Evolutionary conservation across 2,797 vertebrate species (phyloP).

Genomic region (Parauchenoglanis punctatus): DNA sequence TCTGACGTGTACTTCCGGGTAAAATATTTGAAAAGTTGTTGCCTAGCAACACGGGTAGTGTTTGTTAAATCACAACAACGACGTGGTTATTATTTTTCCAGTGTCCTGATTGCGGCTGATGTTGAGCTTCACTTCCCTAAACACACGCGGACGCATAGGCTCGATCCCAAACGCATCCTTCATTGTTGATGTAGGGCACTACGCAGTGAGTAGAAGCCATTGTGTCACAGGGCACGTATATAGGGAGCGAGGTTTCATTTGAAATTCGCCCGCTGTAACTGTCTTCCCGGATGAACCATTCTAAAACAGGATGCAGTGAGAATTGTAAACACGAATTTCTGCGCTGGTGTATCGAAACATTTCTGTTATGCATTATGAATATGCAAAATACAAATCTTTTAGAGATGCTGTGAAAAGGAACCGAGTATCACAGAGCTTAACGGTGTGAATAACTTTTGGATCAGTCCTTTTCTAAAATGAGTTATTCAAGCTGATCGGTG

Average conservation of each 20-base stretch:
- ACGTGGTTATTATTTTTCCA: background rate
- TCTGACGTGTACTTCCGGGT: background rate
- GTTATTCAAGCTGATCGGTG: background rate
- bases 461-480: background rate
- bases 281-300: background rate
- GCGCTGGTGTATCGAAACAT: background rate
- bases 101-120: background rate
- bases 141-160: constrained; percentile 31
- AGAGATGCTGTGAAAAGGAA: background rate
- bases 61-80: background rate
- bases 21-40: background rate
- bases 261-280: background rate
- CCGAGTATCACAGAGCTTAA: too few species aligned
- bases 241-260: background rate
- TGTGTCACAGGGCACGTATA: background rate
- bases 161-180: background rate
- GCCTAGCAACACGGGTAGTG: background rate
- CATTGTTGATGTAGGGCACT: background rate
- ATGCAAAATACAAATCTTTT: background rate
- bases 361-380: background rate
- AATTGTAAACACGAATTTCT: background rate
- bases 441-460: background rate
- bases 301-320: background rate
- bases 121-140: constrained; percentile 51
- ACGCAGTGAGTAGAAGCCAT: background rate